Percentiles rank a stretch among this genome's conserved stretches.
Conservation (phyloP, 2,113 vertebrate species). For the Myrmophylax atrothorax region DNA sequence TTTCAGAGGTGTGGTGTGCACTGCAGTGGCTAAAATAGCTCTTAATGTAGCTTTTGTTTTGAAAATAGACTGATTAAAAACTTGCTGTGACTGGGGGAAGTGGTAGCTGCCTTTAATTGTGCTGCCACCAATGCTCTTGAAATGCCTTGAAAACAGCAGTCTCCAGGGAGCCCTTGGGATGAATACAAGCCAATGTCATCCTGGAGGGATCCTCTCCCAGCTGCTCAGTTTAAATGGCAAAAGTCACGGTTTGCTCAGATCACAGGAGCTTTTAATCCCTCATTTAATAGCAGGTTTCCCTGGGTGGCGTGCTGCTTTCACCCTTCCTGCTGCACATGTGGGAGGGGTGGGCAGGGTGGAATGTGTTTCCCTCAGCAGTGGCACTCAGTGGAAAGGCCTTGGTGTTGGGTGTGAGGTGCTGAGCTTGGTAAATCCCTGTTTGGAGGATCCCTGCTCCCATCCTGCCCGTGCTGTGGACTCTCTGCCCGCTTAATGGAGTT, state of each 20-base stretch:
- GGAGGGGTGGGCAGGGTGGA: neutral
- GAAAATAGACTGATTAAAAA: conserved; percentile 45
- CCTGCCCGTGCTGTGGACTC: neutral
- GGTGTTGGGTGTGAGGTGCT: neutral
- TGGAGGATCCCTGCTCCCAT: neutral
- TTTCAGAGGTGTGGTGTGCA: neutral
- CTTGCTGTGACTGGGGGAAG: neutral
- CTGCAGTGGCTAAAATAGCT: neutral
- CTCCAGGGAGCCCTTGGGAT: conserved; percentile 17
- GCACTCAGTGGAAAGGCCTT: neutral
- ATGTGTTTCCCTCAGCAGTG: neutral
- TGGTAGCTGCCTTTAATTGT: conserved; percentile 36
- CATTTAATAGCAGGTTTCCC: conserved; percentile 15
- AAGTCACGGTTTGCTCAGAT: conserved; percentile 15
- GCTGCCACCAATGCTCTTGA: conserved; percentile 30
- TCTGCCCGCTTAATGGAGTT: neutral
- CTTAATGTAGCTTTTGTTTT: conserved; percentile 44
- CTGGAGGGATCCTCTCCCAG: conserved; percentile 42
- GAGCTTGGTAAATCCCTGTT: neutral
- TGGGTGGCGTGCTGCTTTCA: neutral
- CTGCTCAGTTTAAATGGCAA: conserved; percentile 35
- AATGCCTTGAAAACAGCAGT: conserved; percentile 42
- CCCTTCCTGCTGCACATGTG: neutral
- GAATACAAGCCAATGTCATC: conserved; percentile 5
- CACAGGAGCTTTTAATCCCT: conserved; percentile 52